These are phyloP conservation scores for Gymnothorax javanicus DNA, from an alignment of 2,797 vertebrate genomes.

Conservation along the genomic window DNA sequence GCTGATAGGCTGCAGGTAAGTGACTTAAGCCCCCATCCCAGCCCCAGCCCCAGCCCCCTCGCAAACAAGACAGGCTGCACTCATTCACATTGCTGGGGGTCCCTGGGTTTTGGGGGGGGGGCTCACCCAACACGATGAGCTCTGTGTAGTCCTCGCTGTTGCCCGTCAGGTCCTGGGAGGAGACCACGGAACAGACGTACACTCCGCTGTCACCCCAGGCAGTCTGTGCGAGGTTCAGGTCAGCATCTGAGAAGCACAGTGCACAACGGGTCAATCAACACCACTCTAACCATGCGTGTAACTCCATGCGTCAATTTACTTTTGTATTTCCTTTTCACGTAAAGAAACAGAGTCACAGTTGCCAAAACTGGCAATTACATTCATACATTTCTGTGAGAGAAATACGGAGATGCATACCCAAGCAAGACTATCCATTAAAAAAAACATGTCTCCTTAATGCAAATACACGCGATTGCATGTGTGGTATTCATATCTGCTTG, in stretches of 20 bases:
- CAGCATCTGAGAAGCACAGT: constrained; percentile 69
- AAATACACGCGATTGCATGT: too few relatives aligned
- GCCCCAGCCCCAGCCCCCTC: too few relatives aligned
- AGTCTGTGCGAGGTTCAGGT: constrained; percentile 81
- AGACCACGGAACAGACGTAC: constrained; percentile 79
- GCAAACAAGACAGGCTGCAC: neutral
- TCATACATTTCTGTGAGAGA: too few relatives aligned
- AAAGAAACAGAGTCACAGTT: too few relatives aligned
- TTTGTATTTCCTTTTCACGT: too few relatives aligned
- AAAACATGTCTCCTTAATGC: too few relatives aligned
- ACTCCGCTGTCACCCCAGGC: constrained; percentile 90
- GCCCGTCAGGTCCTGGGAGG: constrained; percentile 78
- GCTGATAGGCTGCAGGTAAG: neutral
- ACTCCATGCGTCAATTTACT: too few relatives aligned
- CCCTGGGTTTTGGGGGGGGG: neutral
- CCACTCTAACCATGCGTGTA: too few relatives aligned
- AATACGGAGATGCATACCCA: too few relatives aligned
- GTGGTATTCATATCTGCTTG: too few relatives aligned
- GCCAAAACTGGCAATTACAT: too few relatives aligned
- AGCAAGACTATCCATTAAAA: too few relatives aligned
- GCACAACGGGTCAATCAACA: neutral
- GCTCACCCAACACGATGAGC: constrained; percentile 85
- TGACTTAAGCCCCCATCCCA: neutral
- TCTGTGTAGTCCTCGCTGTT: constrained; percentile 83
- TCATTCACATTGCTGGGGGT: neutral